phyloP scores from a whole-genome alignment of 2,113 vertebrate genomes.

The Blennius ocellaris region DNA sequence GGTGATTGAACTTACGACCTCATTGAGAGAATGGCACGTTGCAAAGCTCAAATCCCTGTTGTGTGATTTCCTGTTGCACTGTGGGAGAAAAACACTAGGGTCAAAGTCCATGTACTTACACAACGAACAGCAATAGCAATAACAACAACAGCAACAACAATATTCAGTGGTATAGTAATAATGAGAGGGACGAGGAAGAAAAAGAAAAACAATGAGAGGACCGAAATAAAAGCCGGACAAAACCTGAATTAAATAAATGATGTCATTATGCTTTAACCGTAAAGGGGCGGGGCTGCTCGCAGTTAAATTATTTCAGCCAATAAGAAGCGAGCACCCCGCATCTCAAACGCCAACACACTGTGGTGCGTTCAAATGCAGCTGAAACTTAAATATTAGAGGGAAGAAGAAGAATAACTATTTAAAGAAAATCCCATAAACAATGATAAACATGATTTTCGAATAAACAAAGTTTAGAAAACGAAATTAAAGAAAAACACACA shows the following conservation, averaged over 20 bases:
- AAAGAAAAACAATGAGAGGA: not conserved
- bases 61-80: conserved; percentile 65
- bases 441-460: too few species aligned
- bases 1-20: conserved; percentile 50
- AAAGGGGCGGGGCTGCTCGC: conserved; percentile 60
- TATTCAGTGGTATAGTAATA: not conserved
- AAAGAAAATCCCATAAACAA: too few species aligned
- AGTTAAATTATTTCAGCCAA: conserved; percentile 73
- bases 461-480: too few species aligned
- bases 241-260: conserved; percentile 57
- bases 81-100: conserved; percentile 42
- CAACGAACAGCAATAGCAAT: not conserved
- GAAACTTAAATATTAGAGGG: too few species aligned
- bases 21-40: conserved; percentile 49
- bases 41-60: conserved; percentile 59
- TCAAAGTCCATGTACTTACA: conserved; percentile 45
- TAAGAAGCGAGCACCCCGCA: conserved; percentile 45
- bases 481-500: too few species aligned
- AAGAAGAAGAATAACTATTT: too few species aligned
- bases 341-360: conserved; percentile 38
- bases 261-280: conserved; percentile 75
- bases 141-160: not conserved
- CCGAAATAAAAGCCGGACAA: not conserved
- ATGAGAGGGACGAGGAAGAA: not conserved
- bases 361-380: conserved; percentile 27